phyloP scores from a whole-genome alignment of 2,888 invertebrate genomes.

The Atethmia centrago region DNA sequence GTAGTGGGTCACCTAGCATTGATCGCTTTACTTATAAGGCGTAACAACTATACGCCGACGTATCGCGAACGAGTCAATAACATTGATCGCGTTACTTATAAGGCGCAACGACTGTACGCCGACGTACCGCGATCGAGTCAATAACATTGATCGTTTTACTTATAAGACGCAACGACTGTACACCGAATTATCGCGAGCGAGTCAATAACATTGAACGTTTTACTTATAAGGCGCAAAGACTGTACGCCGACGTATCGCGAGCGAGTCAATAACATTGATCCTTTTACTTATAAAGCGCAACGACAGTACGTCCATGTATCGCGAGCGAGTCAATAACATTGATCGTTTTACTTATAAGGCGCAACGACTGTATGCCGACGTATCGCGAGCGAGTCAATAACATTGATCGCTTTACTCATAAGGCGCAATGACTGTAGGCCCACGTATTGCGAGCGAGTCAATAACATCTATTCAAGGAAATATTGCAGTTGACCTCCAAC shows the following conservation, averaged over 20 bases:
- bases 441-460: background rate
- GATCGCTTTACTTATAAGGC: background rate
- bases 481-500: constrained; percentile 12
- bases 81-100: background rate
- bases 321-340: constrained; percentile 10
- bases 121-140: background rate
- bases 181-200: background rate
- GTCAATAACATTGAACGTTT: constrained; percentile 11
- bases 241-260: background rate
- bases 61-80: constrained; percentile 4
- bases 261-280: constrained; percentile 11
- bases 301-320: background rate
- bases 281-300: background rate
- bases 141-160: constrained; percentile 1
- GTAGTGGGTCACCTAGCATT: constrained; percentile 21
- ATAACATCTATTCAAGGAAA: constrained; percentile 18
- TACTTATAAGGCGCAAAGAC: background rate
- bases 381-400: constrained; percentile 3
- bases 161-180: background rate
- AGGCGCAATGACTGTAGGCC: background rate
- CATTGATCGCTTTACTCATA: background rate
- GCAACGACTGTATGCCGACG: background rate
- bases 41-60: background rate
- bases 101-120: background rate
- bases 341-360: background rate